phyloP scores from a whole-genome alignment of 2,113 vertebrate genomes.

The Chauna torquata region DNA sequence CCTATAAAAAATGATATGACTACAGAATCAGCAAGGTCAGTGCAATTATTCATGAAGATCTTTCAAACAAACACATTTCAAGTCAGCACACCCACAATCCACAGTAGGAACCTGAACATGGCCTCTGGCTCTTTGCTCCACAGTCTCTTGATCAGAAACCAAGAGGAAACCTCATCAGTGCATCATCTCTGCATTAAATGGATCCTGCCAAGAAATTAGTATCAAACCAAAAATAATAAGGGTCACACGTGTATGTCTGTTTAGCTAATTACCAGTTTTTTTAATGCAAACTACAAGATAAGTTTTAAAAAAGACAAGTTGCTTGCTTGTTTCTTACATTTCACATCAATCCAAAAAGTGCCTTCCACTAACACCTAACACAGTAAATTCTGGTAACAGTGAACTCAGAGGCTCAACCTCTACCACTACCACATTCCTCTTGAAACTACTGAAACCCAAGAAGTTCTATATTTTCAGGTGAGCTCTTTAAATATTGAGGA shows the following conservation, averaged over 20 bases:
- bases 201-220: neutral
- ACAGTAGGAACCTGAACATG: neutral
- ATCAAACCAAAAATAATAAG: neutral
- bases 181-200: neutral
- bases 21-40: neutral
- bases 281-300: neutral
- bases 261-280: neutral
- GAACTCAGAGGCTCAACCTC: neutral
- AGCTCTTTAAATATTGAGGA: neutral
- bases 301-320: neutral
- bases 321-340: neutral
- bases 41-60: neutral
- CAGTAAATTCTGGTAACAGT: neutral
- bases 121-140: neutral
- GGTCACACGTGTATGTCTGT: neutral
- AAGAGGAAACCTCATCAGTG: neutral
- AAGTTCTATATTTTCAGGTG: neutral
- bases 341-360: neutral
- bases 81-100: neutral
- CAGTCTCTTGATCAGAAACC: neutral
- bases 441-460: neutral
- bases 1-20: neutral
- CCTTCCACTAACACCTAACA: neutral
- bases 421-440: neutral
- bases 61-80: neutral